A percentile compares a stretch with the other conserved stretches of the same genome.
Evolutionary conservation across 1,140 invertebrate species (phyloP).

Genomic region (Diorhabda elongata): DNA sequence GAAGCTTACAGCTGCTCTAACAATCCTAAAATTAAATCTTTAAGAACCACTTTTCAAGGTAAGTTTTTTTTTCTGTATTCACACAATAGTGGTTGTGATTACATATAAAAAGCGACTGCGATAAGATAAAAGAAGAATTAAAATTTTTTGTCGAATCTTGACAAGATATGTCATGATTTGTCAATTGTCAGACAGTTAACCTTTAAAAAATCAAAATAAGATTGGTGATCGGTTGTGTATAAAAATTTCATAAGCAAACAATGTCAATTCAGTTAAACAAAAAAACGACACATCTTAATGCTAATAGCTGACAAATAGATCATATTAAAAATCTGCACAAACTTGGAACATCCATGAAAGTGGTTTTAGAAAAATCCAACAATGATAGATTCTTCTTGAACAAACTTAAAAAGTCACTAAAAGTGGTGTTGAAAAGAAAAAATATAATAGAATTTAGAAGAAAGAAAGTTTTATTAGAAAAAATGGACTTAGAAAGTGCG

Average conservation of each 20-base stretch:
- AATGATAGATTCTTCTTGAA: background rate
- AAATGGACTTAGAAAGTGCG: conserved; percentile 12
- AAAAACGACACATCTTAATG: background rate
- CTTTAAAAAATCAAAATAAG: background rate
- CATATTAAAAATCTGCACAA: background rate
- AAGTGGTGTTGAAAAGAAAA: background rate
- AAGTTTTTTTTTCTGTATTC: too few species aligned
- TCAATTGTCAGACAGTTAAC: background rate
- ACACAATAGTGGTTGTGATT: too few species aligned
- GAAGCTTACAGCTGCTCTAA: too few species aligned
- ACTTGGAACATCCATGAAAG: background rate
- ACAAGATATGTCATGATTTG: background rate
- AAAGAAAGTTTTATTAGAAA: background rate
- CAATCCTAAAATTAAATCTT: too few species aligned
- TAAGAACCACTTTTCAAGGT: too few species aligned
- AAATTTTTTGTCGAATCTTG: too few species aligned
- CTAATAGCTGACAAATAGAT: background rate
- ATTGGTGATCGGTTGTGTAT: background rate
- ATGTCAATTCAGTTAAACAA: background rate
- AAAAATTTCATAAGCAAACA: background rate
- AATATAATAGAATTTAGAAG: background rate
- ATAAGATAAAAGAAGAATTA: too few species aligned
- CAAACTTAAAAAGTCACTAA: conserved; percentile 1
- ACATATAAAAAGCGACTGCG: too few species aligned
- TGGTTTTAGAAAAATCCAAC: background rate